phyloP scores from a whole-genome alignment of 2,888 invertebrate genomes.

The Pilophorus perplexus region DNA sequence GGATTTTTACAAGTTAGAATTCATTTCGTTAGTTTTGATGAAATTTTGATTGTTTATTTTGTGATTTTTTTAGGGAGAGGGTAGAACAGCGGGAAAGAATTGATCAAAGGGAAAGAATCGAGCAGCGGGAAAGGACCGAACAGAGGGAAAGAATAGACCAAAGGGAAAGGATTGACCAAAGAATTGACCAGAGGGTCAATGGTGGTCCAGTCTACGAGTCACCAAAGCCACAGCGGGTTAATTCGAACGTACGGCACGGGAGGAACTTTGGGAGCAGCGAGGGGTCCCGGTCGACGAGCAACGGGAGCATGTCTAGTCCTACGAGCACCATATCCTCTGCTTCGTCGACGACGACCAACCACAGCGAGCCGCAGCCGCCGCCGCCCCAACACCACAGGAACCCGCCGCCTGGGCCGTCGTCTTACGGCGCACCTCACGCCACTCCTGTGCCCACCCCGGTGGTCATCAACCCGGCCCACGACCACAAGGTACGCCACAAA shows the following conservation, averaged over 20 bases:
- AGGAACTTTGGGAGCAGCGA: conserved; percentile 21
- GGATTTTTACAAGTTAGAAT: too few species aligned
- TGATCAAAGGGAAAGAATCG: too few species aligned
- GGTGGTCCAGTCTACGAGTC: conserved; percentile 16
- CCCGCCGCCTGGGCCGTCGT: not conserved
- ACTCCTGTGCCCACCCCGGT: not conserved
- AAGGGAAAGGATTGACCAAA: too few species aligned
- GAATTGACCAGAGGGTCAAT: too few species aligned
- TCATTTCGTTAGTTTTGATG: too few species aligned
- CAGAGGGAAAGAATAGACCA: too few species aligned
- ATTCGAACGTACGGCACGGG: conserved; percentile 7
- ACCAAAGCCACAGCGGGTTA: conserved; percentile 27
- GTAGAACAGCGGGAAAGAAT: too few species aligned
- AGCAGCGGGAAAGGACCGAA: too few species aligned
- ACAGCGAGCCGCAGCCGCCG: not conserved
- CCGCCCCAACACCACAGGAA: conserved; percentile 16
- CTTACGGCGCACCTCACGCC: conserved; percentile 2
- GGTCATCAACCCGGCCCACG: not conserved
- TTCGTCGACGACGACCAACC: conserved; percentile 5
- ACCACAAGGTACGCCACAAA: conserved; percentile 30
- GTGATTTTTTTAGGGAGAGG: too few species aligned
- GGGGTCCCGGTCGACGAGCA: conserved; percentile 6
- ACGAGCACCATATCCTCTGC: conserved; percentile 18
- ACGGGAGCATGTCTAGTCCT: conserved; percentile 19
- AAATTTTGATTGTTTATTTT: too few species aligned